Evolutionary conservation across 2,113 vertebrate species (phyloP), one percentile per base, ranked within the genome.

Genomic region (Pygoscelis adeliae): DNA sequence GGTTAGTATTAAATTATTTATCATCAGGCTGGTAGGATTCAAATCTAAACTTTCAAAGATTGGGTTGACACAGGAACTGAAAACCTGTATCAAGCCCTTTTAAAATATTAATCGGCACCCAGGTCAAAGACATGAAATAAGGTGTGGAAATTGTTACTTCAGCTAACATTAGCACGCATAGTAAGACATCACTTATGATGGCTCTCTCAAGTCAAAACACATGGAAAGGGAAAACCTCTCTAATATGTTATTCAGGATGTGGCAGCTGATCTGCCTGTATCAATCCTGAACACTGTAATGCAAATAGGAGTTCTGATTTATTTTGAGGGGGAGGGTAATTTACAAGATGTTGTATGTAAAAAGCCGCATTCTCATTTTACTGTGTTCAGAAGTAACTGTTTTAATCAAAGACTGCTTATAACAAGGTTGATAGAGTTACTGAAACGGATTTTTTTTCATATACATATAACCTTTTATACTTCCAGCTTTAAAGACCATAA

Each of bases 321-420:
- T 94, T 96, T 95, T 81, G 70, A 84, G 69, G 61, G 46, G 73
- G 85, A 93, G 52, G 73, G 61, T 79, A 89, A 90, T 91, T 95
- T 96, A 96, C 86, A 95, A 94, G 59, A 92, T 76, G 36, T 42
- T 93, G 27, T 76, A 81, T 25, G 96, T 74, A 86, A 77, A 95
- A 92, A 96, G 73, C 32, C 46, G 62, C 56, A 71, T 32, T 70
- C 63, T 94, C 74, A 52, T 90, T 94, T 70, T 87, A 90, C 47
- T 89, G 56, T 69, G 73, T 73, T 94, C 59, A 93, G 47, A 96
- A 79, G 89, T 80, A 95, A 86, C 77, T 95, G 30, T 95, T 96
- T 95, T 92, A 97, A 97, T 95, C 92, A 97, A 96, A 96, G 72
- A 96, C 86, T 93, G 80, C 92, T 97, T 96, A 95, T 87, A 97